Conservation (phyloP, 2,113 vertebrate genomes). For the rat (Rattus norvegicus) region GRCr8 NC_086024.1:9721001-9721500, state of each 20-base stretch:
- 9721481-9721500: slow-evolving; percentile 2
- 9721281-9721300: neutral
- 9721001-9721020: neutral
- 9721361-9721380: neutral
- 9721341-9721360: too few species aligned
- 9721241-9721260: neutral
- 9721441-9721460: slow-evolving; percentile 8
- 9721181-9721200: neutral
- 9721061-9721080: neutral
- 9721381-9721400: neutral
- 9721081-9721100: neutral
- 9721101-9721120: neutral
- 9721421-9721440: neutral
- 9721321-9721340: neutral
- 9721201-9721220: neutral
- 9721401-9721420: neutral
- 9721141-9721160: neutral
- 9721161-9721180: neutral
- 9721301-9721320: neutral
- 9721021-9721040: neutral
- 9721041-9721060: fast-evolving
- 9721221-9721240: neutral
- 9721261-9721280: neutral
- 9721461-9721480: neutral
- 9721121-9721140: neutral